A percentile compares a stretch with the other conserved stretches of the same genome.
Evolutionary conservation across 2,888 invertebrate species (phyloP).

Genomic region (Gibbula magus): DNA sequence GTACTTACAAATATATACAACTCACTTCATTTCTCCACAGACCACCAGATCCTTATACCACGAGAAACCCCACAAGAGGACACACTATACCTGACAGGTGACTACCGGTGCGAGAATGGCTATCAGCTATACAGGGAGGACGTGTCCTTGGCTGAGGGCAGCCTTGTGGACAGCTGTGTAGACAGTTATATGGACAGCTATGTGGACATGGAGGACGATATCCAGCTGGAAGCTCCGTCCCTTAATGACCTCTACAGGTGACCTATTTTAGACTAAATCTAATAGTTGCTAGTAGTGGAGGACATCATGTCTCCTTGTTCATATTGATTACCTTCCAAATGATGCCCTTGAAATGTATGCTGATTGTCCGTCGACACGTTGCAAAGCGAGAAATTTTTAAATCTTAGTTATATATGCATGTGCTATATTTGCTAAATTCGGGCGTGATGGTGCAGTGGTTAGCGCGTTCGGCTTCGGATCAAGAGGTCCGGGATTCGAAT

Average conservation of each 20-base stretch:
- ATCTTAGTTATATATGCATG: no score
- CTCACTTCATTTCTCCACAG: neutral
- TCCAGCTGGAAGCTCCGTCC: conserved; percentile 41
- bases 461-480: no score
- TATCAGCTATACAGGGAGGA: neutral
- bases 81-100: conserved; percentile 18
- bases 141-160: neutral
- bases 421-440: no score
- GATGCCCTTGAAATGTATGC: no score
- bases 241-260: conserved; percentile 58
- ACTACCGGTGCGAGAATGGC: neutral
- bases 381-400: no score
- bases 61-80: conserved; percentile 13
- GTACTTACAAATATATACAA: no score
- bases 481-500: no score
- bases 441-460: no score
- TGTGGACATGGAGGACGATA: conserved; percentile 24
- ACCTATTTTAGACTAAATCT: conserved; percentile 60
- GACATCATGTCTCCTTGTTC: no score
- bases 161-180: conserved; percentile 25
- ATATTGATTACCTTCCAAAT: no score
- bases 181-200: no score
- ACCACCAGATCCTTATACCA: conserved; percentile 29
- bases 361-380: no score
- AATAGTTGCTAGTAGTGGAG: conserved; percentile 40